Conservation (phyloP, 2,888 invertebrate genomes). For the Philhelius pedissequus region DNA sequence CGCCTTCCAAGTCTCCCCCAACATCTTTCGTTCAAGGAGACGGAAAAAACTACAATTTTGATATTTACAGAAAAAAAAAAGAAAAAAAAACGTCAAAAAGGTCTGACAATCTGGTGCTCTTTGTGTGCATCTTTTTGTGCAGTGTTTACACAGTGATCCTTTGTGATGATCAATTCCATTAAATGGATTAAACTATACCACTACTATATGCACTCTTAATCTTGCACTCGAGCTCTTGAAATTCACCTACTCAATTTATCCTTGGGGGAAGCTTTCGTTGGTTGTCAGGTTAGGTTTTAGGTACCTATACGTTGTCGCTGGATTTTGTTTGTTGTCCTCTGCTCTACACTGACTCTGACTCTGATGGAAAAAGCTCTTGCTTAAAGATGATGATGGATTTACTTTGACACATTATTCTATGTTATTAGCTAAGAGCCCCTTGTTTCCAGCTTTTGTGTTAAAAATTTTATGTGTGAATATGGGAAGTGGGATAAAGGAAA, state of each 20-base stretch:
- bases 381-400: slow-evolving; percentile 39
- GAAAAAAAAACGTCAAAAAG: background rate
- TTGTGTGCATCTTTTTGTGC: slow-evolving; percentile 44
- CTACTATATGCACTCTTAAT: slow-evolving; percentile 25
- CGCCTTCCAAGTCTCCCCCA: background rate
- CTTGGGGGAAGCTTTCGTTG: background rate
- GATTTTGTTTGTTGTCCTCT: slow-evolving; percentile 2
- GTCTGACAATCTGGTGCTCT: slow-evolving; percentile 8
- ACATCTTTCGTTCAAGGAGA: background rate
- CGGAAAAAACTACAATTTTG: background rate
- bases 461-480: background rate
- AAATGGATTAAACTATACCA: slow-evolving; percentile 63
- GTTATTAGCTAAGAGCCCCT: slow-evolving; percentile 45
- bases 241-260: slow-evolving; percentile 1
- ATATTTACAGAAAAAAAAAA: background rate
- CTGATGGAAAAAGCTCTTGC: background rate
- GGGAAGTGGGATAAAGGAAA: background rate
- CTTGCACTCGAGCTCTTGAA: slow-evolving; percentile 30
- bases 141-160: slow-evolving; percentile 52
- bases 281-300: background rate
- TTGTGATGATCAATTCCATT: slow-evolving; percentile 60
- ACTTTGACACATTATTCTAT: slow-evolving; percentile 43
- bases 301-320: too few species aligned
- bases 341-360: too few species aligned
- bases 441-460: background rate